Percentiles rank a stretch among this genome's conserved stretches.
Evolutionary conservation across 2,113 vertebrate species (phyloP).

Genomic region (Thunnus thynnus): DNA sequence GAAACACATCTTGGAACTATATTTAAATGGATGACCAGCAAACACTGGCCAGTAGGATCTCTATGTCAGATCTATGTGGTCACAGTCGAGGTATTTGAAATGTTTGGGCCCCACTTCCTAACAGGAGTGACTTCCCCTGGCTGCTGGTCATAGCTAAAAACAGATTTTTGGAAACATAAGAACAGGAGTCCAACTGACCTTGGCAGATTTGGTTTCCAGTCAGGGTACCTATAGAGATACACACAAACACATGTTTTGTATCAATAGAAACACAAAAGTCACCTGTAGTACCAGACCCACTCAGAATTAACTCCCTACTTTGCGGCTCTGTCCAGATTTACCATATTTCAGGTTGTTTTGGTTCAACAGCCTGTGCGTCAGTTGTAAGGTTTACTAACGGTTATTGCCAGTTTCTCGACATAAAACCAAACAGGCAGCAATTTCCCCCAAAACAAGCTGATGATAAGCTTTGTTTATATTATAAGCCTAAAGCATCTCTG

Average conservation of each 20-base stretch:
- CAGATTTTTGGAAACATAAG: conserved; percentile 19
- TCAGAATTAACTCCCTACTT: too few species aligned
- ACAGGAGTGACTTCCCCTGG: background rate
- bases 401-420: background rate
- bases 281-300: too few species aligned
- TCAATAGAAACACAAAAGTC: too few species aligned
- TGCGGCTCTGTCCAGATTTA: too few species aligned
- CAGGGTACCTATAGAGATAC: conserved; percentile 86
- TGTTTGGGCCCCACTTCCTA: background rate
- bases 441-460: background rate
- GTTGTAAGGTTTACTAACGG: background rate
- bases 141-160: conserved; percentile 17
- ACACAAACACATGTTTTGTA: conserved; percentile 33
- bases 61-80: background rate
- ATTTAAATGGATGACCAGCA: too few species aligned
- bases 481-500: too few species aligned
- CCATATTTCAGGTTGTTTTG: too few species aligned
- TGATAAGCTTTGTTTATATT: background rate
- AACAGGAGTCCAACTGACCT: conserved; percentile 67
- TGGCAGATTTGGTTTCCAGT: conserved; percentile 85
- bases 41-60: background rate
- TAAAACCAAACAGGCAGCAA: too few species aligned
- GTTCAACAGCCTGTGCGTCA: background rate
- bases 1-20: background rate
- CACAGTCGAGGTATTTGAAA: background rate